Conservation (phyloP, 2,888 invertebrate species). For the Abscondita cerata region DNA sequence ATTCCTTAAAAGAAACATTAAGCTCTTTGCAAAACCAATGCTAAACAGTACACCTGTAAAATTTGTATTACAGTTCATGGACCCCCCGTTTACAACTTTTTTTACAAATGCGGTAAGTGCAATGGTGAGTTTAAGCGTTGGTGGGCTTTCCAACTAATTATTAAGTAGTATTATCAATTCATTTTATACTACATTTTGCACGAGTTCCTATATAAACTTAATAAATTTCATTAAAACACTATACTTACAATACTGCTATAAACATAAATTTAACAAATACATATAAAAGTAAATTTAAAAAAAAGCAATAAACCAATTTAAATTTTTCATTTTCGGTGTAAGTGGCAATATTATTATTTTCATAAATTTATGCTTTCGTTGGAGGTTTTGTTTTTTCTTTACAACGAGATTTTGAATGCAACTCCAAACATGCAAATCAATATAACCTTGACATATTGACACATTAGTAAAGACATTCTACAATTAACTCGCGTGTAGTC, state of each 20-base stretch:
- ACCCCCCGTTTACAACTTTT: not conserved
- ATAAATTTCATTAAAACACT: too few relatives aligned
- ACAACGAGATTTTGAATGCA: conserved; percentile 23
- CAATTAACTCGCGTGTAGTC: conserved; percentile 7
- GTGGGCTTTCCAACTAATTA: conserved; percentile 10
- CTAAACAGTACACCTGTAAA: too few relatives aligned
- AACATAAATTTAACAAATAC: not conserved
- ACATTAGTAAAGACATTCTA: conserved; percentile 26
- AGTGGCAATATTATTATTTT: conserved; percentile 15
- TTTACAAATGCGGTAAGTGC: conserved; percentile 11
- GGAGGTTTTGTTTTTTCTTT: conserved; percentile 17
- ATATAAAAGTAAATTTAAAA: too few relatives aligned
- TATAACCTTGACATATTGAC: conserved; percentile 14
- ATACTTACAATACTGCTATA: too few relatives aligned
- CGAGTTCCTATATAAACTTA: not conserved
- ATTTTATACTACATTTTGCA: conserved; percentile 17
- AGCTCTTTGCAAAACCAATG: too few relatives aligned
- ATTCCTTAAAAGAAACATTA: not conserved
- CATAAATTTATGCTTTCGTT: conserved; percentile 14
- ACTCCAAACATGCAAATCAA: conserved; percentile 21
- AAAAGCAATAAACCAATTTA: not conserved
- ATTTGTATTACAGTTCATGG: not conserved
- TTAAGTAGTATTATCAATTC: conserved; percentile 26
- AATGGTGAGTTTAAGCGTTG: conserved; percentile 7
- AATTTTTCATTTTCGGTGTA: conserved; percentile 16